phyloP scores from a whole-genome alignment of 2,113 vertebrate species.

The Choloepus hoffmanni region DNA sequence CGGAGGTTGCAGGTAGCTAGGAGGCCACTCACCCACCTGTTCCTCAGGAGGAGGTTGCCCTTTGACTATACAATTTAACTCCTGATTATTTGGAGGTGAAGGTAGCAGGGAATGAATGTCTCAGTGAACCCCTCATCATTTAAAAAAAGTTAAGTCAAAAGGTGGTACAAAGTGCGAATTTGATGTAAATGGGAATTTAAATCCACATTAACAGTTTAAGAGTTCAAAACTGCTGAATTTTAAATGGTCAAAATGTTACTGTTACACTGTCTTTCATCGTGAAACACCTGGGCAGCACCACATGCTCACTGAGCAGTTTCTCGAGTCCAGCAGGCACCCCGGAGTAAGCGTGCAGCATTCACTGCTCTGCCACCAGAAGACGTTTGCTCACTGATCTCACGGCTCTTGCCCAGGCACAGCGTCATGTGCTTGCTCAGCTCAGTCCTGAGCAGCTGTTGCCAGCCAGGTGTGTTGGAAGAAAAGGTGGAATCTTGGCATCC shows the following conservation, averaged over 20 bases:
- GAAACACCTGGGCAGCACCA: background rate
- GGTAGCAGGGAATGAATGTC: too few species aligned
- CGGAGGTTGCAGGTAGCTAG: background rate
- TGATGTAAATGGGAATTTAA: background rate
- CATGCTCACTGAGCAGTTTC: background rate
- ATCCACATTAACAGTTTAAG: background rate
- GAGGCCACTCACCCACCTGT: background rate
- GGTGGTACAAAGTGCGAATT: background rate
- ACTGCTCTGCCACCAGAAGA: background rate
- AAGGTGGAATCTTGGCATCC: background rate
- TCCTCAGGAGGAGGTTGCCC: background rate
- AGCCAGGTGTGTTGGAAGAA: background rate
- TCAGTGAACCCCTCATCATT: background rate
- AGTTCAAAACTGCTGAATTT: background rate
- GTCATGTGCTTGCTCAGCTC: background rate
- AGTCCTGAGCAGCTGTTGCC: background rate
- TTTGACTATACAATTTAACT: background rate
- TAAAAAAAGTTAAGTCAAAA: slow-evolving; percentile 2
- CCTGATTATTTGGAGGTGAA: background rate
- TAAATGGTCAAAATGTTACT: background rate
- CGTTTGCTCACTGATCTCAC: background rate
- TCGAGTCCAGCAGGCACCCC: background rate
- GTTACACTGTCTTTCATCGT: background rate
- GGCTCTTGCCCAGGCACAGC: background rate
- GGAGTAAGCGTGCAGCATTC: background rate